These are phyloP conservation scores for Heliconius melpomene DNA, from an alignment of 1,140 invertebrate genomes.

Conservation along the genomic window DNA sequence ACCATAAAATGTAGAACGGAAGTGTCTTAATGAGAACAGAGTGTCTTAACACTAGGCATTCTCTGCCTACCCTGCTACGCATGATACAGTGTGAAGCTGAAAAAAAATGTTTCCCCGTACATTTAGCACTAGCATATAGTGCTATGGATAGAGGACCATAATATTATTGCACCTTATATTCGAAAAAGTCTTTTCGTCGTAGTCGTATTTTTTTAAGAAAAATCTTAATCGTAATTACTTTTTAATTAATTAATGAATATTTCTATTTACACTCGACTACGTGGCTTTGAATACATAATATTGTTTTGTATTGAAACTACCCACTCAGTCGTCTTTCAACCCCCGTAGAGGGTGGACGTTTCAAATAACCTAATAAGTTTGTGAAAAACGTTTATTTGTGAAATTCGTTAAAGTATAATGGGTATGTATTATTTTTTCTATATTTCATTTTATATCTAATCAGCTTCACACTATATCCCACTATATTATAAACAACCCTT, in stretches of 20 bases:
- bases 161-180: too few species aligned
- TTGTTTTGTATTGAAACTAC: neutral
- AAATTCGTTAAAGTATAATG: slow-evolving; percentile 12
- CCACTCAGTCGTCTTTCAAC: slow-evolving; percentile 21
- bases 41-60: too few species aligned
- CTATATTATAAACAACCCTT: too few species aligned
- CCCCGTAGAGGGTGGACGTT: slow-evolving; percentile 28
- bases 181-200: too few species aligned
- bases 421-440: slow-evolving; percentile 6
- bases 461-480: too few species aligned
- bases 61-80: too few species aligned
- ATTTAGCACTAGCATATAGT: too few species aligned
- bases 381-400: neutral
- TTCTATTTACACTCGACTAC: neutral
- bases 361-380: slow-evolving; percentile 1
- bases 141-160: too few species aligned
- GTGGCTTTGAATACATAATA: neutral
- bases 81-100: too few species aligned
- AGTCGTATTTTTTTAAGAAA: neutral
- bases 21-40: too few species aligned
- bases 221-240: neutral
- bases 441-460: neutral
- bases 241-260: neutral
- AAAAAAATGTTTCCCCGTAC: too few species aligned
- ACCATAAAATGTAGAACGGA: too few species aligned